phyloP scores from a whole-genome alignment of 2,888 invertebrate genomes.

The Philopedon plagiatum region DNA sequence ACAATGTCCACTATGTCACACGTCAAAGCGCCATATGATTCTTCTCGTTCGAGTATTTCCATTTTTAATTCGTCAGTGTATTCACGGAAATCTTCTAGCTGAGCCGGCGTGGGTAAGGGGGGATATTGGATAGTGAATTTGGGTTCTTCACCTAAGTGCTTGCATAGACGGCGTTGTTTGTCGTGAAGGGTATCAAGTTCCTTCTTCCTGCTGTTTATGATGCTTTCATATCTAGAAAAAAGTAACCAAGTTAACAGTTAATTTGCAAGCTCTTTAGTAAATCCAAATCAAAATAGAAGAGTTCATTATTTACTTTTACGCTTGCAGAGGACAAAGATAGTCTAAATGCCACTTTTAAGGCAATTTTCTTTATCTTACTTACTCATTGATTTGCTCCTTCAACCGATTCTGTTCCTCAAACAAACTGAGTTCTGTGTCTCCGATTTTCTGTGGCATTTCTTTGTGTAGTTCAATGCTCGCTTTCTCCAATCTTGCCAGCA shows the following conservation, averaged over 20 bases:
- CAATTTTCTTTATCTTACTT: too few relatives aligned
- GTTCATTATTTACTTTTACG: too few relatives aligned
- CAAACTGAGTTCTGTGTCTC: slow-evolving; percentile 56
- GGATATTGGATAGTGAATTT: slow-evolving; percentile 68
- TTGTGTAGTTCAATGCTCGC: slow-evolving; percentile 57
- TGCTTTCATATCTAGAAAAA: slow-evolving; percentile 69
- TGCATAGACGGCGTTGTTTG: slow-evolving; percentile 73
- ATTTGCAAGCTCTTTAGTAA: neutral
- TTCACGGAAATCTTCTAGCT: slow-evolving; percentile 73
- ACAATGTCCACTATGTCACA: slow-evolving; percentile 66
- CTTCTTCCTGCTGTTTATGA: slow-evolving; percentile 69
- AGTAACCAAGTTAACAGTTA: neutral
- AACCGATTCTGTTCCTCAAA: slow-evolving; percentile 56
- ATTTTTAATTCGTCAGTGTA: slow-evolving; percentile 75
- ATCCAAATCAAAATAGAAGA: too few relatives aligned
- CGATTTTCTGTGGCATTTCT: slow-evolving; percentile 56
- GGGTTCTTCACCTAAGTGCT: slow-evolving; percentile 72
- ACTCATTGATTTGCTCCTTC: slow-evolving; percentile 56
- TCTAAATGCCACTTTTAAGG: too few relatives aligned
- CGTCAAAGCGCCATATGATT: slow-evolving; percentile 64
- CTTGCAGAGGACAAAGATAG: too few relatives aligned
- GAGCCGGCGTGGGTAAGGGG: slow-evolving; percentile 75
- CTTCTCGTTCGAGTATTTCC: slow-evolving; percentile 73
- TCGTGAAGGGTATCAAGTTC: slow-evolving; percentile 70
- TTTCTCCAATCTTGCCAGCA: slow-evolving; percentile 55